Base-by-base conservation (phyloP, 2,888 invertebrate species). In the Eupeodes latifasciatus region DNA sequence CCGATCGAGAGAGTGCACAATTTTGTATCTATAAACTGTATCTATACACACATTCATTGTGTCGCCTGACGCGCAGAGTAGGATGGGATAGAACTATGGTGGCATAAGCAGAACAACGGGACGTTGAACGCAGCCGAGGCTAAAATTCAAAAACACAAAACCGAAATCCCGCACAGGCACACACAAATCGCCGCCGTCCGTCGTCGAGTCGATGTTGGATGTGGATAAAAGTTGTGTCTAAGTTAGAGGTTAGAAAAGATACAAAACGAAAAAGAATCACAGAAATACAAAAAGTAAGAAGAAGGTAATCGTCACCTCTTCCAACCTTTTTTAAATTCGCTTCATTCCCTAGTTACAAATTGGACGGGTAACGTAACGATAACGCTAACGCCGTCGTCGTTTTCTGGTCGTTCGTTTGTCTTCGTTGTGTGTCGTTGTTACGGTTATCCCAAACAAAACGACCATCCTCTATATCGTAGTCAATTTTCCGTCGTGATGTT, bases 331-430 rank as follows among this genome's bases (percentile, higher is more conserved):
- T 57, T 27, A 67, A 85, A 88, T 81, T 78, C 85, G 85, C 74
- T 85, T 88, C 85, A 88, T 75, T 88, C 81, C 77, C 27, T 88
- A 88, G 87, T 88, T 81, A 77, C 87, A 84, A 84, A 81, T 88
- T 88, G 88, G 85, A 88, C 88, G 85, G 81, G 85, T 81, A 81
- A 74, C 75, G 75, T 72, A 67, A 57, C 81, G 85, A 78, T 88
- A 85, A 77, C 27, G 27, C 27, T 27, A 27, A 27, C 81, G 74
- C 57, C 81, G 81, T 81, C 79, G 86, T 82, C 55, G 55, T 83
- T 83, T 66, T 77, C 64, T 75, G 75, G 69, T 82, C 79, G 66
- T 49, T 66, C 19, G 59, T 59, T 34, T 59, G 5, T n/a, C 34
- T 34, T 59, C 47, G 74, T 72, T 79, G 86, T 78, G 74, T 78